Percentiles rank a stretch among this genome's conserved stretches.
Conservation (phyloP, 2,113 vertebrate species). For the Ahaetulla prasina region DNA sequence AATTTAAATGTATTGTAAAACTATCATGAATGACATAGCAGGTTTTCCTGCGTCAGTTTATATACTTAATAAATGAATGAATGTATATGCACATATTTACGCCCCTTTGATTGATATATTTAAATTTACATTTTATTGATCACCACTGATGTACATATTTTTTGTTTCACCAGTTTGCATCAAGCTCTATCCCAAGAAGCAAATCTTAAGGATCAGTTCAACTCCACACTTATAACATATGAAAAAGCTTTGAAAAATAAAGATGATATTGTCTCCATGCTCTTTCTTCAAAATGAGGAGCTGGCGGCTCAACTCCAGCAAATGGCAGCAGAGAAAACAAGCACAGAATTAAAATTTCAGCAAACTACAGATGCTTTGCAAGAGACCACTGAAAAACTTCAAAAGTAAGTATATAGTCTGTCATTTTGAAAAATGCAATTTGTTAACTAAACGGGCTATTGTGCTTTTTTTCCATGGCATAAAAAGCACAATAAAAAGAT, state of each 20-base stretch:
- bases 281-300: constrained; percentile 70
- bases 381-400: constrained; percentile 74
- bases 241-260: constrained; percentile 59
- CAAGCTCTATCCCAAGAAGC: constrained; percentile 73
- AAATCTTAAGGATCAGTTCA: constrained; percentile 65
- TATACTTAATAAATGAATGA: neutral
- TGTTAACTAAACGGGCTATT: neutral
- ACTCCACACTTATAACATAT: constrained; percentile 52
- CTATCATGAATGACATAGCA: neutral
- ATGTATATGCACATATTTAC: constrained; percentile 1
- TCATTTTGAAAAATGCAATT: constrained; percentile 18
- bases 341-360: constrained; percentile 70
- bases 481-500: neutral
- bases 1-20: neutral
- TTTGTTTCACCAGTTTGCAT: constrained; percentile 67
- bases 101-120: neutral
- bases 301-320: constrained; percentile 72
- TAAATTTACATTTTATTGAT: constrained; percentile 12
- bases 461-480: neutral
- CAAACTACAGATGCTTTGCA: constrained; percentile 63
- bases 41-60: neutral
- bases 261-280: constrained; percentile 63
- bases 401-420: constrained; percentile 73
- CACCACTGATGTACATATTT: neutral
- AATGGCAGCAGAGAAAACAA: constrained; percentile 63